Base-by-base conservation (phyloP, 2,113 vertebrate species). In the Colistium nudipinnis region DNA sequence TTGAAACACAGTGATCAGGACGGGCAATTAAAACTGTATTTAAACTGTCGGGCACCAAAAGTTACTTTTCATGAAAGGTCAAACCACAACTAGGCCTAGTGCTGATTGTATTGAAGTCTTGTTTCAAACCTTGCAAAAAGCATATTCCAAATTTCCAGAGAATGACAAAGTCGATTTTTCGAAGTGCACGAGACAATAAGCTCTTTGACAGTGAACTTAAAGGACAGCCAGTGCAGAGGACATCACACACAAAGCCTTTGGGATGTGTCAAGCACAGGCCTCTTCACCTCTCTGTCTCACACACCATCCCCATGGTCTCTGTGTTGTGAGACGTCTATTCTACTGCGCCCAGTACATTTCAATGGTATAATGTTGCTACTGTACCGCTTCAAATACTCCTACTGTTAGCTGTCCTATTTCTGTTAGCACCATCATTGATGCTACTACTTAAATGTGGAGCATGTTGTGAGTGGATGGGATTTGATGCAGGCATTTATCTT, bases 161-260 rank as follows among this genome's bases (percentile, higher is more conserved):
- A 39, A 45, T 66, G 33, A 55, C 76, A 39, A 54, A 76, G 76
- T 71, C 69, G 12, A 75, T 82, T 81, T 72, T 68, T 66, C 76
- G 57, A 13, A 17, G 55, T 56, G 31, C 14, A 39, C 38, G 72
- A 44, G 43, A 85, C 83, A 82, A 82, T 75, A 54, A 45, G 57
- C 57, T 68, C 64, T 78, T 84, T 84, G 74, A 81, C 60, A 35
- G 53, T n/a, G 22, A 52, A 39, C 43, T 7, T 13, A 64, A 64
- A 45, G 30, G 67, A 62, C 66, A 71, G 66, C 35, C 22, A 65
- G 61, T 70, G 62, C 47, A 61, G 53, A 41, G 17, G 60, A 53
- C 53, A 70, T 51, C 57, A 41, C 68, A 75, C 44, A 66, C 62
- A 49, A 27, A 65, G 43, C 43, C 62, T 38, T 3, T 24, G 53